Percentiles rank a stretch among this genome's conserved stretches.
phyloP scores from a whole-genome alignment of 2,888 invertebrate genomes.

The Argyresthia albistria region DNA sequence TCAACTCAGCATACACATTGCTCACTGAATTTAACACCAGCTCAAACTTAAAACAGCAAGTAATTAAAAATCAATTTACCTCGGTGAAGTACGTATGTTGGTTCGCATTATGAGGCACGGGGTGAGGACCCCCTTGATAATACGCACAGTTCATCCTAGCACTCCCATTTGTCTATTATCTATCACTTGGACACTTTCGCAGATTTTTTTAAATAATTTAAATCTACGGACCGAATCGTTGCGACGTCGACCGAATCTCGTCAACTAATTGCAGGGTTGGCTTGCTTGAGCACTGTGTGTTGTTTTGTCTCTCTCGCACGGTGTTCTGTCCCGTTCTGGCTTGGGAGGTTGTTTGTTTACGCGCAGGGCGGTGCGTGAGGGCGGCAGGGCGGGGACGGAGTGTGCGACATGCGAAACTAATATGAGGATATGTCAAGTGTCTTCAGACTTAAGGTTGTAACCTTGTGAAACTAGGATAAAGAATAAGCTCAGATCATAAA shows the following conservation, averaged over 20 bases:
- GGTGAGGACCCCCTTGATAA: conserved; percentile 59
- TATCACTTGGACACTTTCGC: conserved; percentile 34
- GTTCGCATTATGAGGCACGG: conserved; percentile 52
- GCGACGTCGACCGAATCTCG: conserved; percentile 64
- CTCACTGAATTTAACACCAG: no score
- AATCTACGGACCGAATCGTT: conserved; percentile 59
- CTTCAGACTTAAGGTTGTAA: no score
- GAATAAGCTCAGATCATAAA: no score
- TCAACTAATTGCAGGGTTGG: conserved; percentile 69
- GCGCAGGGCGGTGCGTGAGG: conserved; percentile 47
- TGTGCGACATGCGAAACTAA: conserved; percentile 47
- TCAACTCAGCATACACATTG: no score
- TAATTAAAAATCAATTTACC: conserved; percentile 29
- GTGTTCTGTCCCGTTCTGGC: conserved; percentile 32
- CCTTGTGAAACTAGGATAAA: no score
- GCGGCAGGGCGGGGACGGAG: conserved; percentile 49
- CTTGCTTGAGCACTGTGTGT: conserved; percentile 23
- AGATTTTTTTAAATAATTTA: conserved; percentile 54
- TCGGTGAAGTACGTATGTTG: conserved; percentile 57
- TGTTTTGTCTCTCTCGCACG: conserved; percentile 33
- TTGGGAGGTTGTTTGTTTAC: conserved; percentile 40
- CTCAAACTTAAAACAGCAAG: no score
- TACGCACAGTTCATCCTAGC: conserved; percentile 60
- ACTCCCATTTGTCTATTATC: conserved; percentile 40
- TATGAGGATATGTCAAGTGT: conserved; percentile 22